Conservation (phyloP, 2,888 invertebrate species). For the Mystacides longicornis region DNA sequence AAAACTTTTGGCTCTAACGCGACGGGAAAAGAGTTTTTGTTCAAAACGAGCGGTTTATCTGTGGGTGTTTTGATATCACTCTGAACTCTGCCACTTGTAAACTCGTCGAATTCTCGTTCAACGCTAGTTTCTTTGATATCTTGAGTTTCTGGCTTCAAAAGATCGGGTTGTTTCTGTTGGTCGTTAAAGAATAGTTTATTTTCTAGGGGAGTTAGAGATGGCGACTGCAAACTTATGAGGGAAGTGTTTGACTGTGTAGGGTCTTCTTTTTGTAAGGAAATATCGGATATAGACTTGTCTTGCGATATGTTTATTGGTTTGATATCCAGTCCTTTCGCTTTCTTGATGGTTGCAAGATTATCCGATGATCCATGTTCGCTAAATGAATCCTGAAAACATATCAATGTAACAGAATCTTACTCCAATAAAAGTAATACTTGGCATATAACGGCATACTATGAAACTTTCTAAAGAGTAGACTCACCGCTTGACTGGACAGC, state of each 20-base stretch:
- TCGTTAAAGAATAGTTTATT: conserved; percentile 18
- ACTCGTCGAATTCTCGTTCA: conserved; percentile 45
- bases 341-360: conserved; percentile 11
- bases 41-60: conserved; percentile 33
- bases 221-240: conserved; percentile 16
- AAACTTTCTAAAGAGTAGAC: not conserved
- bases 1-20: conserved; percentile 37
- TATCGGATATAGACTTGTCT: conserved; percentile 8
- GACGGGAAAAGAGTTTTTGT: conserved; percentile 33
- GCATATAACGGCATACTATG: conserved; percentile 1
- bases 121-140: conserved; percentile 30
- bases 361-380: conserved; percentile 32
- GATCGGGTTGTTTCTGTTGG: conserved; percentile 15
- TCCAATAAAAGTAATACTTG: not conserved
- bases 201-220: conserved; percentile 22
- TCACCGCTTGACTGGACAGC: conserved; percentile 28
- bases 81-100: conserved; percentile 43
- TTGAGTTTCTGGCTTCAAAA: not conserved
- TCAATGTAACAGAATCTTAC: no score
- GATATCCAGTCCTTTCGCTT: conserved; percentile 30
- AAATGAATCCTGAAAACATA: conserved; percentile 40
- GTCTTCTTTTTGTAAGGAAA: conserved; percentile 10
- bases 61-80: conserved; percentile 31
- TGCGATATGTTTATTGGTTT: conserved; percentile 27
- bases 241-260: not conserved